A percentile compares a stretch with the other conserved stretches of the same genome.
Evolutionary conservation across 2,797 vertebrate species (phyloP).

Genomic region (Acrossocheilus wenchowensis): DNA sequence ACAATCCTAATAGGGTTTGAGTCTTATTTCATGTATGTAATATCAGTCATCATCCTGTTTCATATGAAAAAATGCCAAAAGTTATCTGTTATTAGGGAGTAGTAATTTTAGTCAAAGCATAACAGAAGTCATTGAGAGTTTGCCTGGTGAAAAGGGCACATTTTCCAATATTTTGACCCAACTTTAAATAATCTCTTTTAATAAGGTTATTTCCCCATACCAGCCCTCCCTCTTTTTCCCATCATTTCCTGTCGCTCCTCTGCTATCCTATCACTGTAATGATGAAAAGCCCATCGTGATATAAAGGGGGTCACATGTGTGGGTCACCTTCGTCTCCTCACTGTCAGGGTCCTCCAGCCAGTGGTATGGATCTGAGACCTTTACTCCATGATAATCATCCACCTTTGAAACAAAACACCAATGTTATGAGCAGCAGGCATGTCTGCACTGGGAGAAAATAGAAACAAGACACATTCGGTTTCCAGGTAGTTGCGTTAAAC

Average conservation of each 20-base stretch:
- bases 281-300: neutral
- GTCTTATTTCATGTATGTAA: neutral
- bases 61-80: neutral
- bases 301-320: neutral
- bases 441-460: neutral
- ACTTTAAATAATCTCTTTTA: neutral
- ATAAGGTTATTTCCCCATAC: neutral
- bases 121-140: neutral
- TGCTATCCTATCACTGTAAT: neutral
- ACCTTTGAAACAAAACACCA: conserved; percentile 64
- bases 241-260: too few species aligned
- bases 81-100: neutral
- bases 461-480: conserved; percentile 1
- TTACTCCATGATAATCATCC: conserved; percentile 75
- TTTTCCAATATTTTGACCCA: neutral
- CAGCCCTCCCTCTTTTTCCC: neutral
- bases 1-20: neutral
- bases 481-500: neutral
- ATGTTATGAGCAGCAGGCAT: conserved; percentile 1
- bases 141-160: neutral
- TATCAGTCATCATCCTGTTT: neutral
- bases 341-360: conserved; percentile 79
- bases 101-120: neutral
- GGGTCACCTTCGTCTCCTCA: conserved; percentile 74
- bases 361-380: conserved; percentile 73